Percentiles rank a stretch among this genome's conserved stretches.
Conservation (phyloP, 2,113 vertebrate species). For the Larimichthys crocea region DNA sequence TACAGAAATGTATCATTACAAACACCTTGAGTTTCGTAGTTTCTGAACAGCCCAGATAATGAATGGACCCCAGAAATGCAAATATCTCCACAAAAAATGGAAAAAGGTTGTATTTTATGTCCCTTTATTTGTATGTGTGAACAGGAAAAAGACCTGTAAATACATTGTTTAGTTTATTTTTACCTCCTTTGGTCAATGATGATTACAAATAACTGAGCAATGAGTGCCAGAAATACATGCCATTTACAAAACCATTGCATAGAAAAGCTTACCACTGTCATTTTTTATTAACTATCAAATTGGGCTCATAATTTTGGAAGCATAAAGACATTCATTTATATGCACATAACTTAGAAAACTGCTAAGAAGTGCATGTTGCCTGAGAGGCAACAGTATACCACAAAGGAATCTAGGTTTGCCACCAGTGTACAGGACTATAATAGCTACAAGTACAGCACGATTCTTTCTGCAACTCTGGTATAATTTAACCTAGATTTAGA, state of each 20-base stretch:
- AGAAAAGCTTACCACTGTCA: conserved; percentile 16
- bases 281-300: conserved; percentile 51
- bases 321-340: conserved; percentile 55
- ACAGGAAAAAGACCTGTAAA: background rate
- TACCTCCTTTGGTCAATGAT: background rate
- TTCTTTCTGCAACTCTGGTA: conserved; percentile 31
- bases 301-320: conserved; percentile 36
- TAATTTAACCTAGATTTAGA: conserved; percentile 33
- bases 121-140: background rate
- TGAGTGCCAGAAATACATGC: conserved; percentile 22
- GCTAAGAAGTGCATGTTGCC: conserved; percentile 52
- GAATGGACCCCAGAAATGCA: background rate
- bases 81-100: conserved; percentile 3
- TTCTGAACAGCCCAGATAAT: conserved; percentile 14
- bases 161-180: conserved; percentile 6
- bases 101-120: background rate
- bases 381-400: conserved; percentile 54
- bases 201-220: background rate
- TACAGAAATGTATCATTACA: conserved; percentile 17
- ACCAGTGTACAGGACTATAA: conserved; percentile 37
- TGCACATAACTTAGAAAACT: conserved; percentile 66
- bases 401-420: conserved; percentile 51
- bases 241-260: conserved; percentile 32
- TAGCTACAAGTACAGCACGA: conserved; percentile 34
- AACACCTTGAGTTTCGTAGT: background rate